These are phyloP conservation scores for Denticeps clupeoides DNA, from an alignment of 2,797 vertebrate species.

Conservation along the genomic window DNA sequence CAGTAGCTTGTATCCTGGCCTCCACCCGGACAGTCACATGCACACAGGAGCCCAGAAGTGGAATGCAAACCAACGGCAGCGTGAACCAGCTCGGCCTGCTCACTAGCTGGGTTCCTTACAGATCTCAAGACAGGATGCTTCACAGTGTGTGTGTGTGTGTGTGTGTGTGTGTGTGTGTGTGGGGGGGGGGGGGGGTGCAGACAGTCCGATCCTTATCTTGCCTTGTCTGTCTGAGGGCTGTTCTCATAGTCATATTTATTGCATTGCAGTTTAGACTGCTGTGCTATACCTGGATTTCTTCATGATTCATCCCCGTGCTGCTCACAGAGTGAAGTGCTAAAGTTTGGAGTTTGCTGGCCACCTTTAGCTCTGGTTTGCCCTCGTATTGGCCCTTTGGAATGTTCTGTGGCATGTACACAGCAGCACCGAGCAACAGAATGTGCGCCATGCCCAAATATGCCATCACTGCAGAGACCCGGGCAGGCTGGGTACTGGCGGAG, in stretches of 20 bases:
- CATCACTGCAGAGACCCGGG: not conserved
- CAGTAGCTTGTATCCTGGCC: no score
- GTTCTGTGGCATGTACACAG: no score
- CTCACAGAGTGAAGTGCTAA: no score
- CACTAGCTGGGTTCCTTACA: not conserved
- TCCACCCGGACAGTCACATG: no score
- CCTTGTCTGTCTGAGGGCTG: not conserved
- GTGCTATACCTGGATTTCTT: no score
- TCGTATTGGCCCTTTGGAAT: no score
- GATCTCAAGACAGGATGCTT: conserved; percentile 1
- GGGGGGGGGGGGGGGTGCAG: conserved; percentile 2
- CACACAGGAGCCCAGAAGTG: no score
- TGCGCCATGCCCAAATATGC: not conserved
- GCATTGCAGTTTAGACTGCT: no score
- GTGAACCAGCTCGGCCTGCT: conserved; percentile 7
- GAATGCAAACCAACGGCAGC: conserved; percentile 9
- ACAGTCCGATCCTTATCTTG: conserved; percentile 2
- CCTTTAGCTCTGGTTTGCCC: no score
- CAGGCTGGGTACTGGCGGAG: not conserved
- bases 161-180: conserved; percentile 2
- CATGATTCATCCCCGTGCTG: no score
- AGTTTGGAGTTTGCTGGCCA: no score
- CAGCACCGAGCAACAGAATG: not conserved
- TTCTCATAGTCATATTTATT: no score
- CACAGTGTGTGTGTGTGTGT: not conserved